Evolutionary conservation across 1,140 invertebrate species (phyloP), one percentile per base, ranked within the genome.

Genomic region (Triops cancriformis): DNA sequence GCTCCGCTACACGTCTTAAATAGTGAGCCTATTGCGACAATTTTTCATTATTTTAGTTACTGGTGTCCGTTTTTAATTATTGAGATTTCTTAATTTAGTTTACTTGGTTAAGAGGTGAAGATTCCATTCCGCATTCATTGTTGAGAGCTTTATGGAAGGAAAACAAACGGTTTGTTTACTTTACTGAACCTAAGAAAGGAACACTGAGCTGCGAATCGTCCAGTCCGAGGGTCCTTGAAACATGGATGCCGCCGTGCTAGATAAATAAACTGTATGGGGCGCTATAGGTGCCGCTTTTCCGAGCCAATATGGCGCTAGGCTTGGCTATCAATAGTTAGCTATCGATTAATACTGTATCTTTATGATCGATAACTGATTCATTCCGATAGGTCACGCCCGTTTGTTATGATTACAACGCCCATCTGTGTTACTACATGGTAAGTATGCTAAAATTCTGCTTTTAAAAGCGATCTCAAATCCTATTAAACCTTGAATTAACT

Each of bases 81-180:
- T 45, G 43, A 45, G 10, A 45, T 18, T 18, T 45, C 23, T 18
- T 64, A n/a, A 6, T 18, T 64, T 18, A 64, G 14, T 64, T 64
- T 64, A 64, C 51, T 64, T 64, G 51, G 51, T 64, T 64, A 64
- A 64, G 51, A 5, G 51, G 51, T 12, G 51, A 64, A 64, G 51
- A 64, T 64, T 64, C 51, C 51, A 64, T 64, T 64, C 14, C 51
- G 18, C 3, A 18, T 37, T 37, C 31, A 37, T 37, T 37, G 2
- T 37, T 14, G 18, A 64, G n/a, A n/a, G 51, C 6, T 64, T 64
- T 64, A 12, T n/a, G 3, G n/a, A 64, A 23, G 51, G 2, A 64
- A 64, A 64, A 14, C 1, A 0, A 64, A 2, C 43, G n/a, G n/a
- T 64, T 64, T 64, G 51, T 64, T 64, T 64, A 64, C 51, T n/a